Evolutionary conservation across 1,140 invertebrate genomes (phyloP).

Genomic region (Leptopilina boulardi): DNA sequence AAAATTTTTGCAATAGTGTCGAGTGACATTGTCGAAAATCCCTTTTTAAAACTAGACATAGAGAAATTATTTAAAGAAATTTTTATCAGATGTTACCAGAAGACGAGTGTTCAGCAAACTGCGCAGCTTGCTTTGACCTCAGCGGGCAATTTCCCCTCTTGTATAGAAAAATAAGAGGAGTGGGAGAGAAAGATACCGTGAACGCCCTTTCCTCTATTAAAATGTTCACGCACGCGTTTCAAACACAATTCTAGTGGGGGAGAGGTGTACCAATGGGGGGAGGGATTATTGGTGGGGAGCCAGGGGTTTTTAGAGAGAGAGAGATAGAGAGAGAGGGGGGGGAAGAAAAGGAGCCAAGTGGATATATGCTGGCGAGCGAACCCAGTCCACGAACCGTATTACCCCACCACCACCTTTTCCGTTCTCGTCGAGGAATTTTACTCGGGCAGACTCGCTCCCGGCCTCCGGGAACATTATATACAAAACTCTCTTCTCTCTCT

Average conservation of each 20-base stretch:
- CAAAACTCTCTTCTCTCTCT: conserved; percentile 34
- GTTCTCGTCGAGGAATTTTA: conserved; percentile 72
- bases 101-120: not conserved
- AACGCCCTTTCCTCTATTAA: conserved; percentile 54
- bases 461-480: too few relatives aligned
- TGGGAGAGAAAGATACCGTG: conserved; percentile 23
- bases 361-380: conserved; percentile 71
- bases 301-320: conserved; percentile 49
- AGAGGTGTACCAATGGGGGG: conserved; percentile 48
- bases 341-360: conserved; percentile 66
- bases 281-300: conserved; percentile 17
- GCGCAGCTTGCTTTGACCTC: conserved; percentile 19
- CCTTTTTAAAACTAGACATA: too few relatives aligned
- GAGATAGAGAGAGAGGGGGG: conserved; percentile 59
- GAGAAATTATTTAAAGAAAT: too few relatives aligned
- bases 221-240: conserved; percentile 46
- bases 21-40: too few relatives aligned
- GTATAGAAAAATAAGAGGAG: conserved; percentile 4
- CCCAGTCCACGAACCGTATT: conserved; percentile 63
- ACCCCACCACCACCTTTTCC: conserved; percentile 53
- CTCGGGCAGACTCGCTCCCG: conserved; percentile 70
- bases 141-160: conserved; percentile 35
- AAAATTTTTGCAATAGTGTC: too few relatives aligned
- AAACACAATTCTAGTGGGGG: not conserved
- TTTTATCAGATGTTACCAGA: conserved; percentile 7